These are phyloP conservation scores for Trachurus trachurus DNA, from an alignment of 2,797 vertebrate species.

Conservation along the genomic window DNA sequence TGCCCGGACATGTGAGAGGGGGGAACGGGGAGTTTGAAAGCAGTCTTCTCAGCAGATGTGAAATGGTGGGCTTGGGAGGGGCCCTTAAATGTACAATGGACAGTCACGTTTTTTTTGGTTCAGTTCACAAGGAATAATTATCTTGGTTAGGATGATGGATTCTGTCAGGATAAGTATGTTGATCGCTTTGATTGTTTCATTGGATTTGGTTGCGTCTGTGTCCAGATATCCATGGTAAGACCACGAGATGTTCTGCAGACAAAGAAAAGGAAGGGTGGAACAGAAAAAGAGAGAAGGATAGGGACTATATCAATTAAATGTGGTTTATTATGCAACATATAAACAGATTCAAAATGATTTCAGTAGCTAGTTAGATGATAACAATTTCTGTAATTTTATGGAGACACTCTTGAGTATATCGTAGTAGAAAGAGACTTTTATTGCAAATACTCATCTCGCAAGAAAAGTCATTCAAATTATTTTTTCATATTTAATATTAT, in stretches of 20 bases:
- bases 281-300: slow-evolving; percentile 10
- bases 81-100: slow-evolving; percentile 65
- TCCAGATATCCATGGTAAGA: slow-evolving; percentile 77
- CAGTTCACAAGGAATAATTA: slow-evolving; percentile 68
- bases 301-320: not conserved
- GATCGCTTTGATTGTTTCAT: slow-evolving; percentile 76
- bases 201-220: slow-evolving; percentile 78
- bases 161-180: slow-evolving; percentile 67
- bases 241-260: slow-evolving; percentile 75
- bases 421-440: not conserved
- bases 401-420: too few species aligned
- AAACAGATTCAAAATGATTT: not conserved
- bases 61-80: slow-evolving; percentile 37
- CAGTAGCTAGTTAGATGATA: not conserved
- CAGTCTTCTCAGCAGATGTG: slow-evolving; percentile 56
- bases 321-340: slow-evolving; percentile 3
- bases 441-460: not conserved
- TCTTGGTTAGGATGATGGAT: slow-evolving; percentile 70
- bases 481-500: not conserved
- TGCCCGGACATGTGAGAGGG: slow-evolving; percentile 26
- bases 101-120: slow-evolving; percentile 76
- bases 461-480: not conserved
- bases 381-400: not conserved
- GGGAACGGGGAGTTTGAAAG: slow-evolving; percentile 15
- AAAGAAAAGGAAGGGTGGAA: slow-evolving; percentile 21